phyloP scores from a whole-genome alignment of 1,140 invertebrate genomes.

The Drosophila rufa region DNA sequence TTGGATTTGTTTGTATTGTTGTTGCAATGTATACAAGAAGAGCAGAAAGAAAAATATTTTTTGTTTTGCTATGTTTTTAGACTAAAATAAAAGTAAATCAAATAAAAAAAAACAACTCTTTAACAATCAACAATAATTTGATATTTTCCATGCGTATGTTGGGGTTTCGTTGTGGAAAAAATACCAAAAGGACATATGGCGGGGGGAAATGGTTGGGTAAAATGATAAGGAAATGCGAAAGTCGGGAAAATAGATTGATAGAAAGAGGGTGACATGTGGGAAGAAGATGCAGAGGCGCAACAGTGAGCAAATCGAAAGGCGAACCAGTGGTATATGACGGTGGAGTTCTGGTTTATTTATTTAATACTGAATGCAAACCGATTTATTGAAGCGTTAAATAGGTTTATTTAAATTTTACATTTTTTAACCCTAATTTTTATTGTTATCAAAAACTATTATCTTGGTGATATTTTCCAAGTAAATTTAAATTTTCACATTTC shows the following conservation, averaged over 20 bases:
- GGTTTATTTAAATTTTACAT: not conserved
- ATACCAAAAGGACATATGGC: slow-evolving; percentile 61
- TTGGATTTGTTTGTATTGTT: slow-evolving; percentile 52
- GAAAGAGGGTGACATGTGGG: slow-evolving; percentile 14
- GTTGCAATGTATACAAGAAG: slow-evolving; percentile 81
- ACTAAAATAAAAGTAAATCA: slow-evolving; percentile 80
- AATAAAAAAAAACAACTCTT: slow-evolving; percentile 78
- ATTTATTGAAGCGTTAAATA: slow-evolving; percentile 1
- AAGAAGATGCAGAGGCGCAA: slow-evolving; percentile 49
- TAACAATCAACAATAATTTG: slow-evolving; percentile 78
- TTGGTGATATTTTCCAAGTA: not conserved
- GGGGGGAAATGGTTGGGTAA: slow-evolving; percentile 11
- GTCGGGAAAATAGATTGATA: slow-evolving; percentile 11
- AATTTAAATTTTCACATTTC: too few relatives aligned
- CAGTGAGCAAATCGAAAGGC: slow-evolving; percentile 56
- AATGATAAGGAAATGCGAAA: slow-evolving; percentile 8
- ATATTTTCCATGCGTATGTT: slow-evolving; percentile 82
- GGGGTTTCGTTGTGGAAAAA: slow-evolving; percentile 74
- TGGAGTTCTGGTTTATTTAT: slow-evolving; percentile 24
- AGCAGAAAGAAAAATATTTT: slow-evolving; percentile 84
- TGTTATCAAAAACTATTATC: not conserved
- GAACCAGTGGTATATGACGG: slow-evolving; percentile 34
- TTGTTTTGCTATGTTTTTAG: slow-evolving; percentile 76
- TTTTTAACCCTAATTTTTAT: not conserved
- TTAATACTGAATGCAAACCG: slow-evolving; percentile 25